These are phyloP conservation scores for Cryptotermes secundus DNA, from an alignment of 1,140 invertebrate genomes.

Conservation along the genomic window DNA sequence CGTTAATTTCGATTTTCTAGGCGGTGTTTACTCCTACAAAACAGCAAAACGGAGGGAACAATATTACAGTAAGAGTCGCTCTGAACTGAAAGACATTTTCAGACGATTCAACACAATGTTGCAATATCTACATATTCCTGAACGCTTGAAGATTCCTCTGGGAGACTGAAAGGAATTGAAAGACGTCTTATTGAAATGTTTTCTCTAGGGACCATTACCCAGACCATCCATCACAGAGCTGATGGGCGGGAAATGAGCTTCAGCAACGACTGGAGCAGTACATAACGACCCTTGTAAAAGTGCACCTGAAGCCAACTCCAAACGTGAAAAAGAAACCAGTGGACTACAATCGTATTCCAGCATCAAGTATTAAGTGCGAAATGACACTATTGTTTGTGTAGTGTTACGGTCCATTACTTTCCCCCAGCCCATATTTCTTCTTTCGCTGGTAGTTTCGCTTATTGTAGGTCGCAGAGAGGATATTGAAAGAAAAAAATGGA, in stretches of 20 bases:
- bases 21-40: background rate
- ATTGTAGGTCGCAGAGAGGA: no score
- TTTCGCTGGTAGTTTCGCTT: no score
- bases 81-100: background rate
- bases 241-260: constrained; percentile 1
- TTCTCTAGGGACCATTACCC: background rate
- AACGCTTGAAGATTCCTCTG: no score
- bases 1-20: no score
- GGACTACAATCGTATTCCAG: no score
- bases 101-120: background rate
- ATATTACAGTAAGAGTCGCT: background rate
- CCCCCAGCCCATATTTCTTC: no score
- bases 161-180: background rate
- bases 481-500: no score
- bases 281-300: background rate
- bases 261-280: background rate
- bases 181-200: constrained; percentile 10
- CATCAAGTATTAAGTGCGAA: no score
- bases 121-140: background rate
- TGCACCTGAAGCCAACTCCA: background rate
- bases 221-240: constrained; percentile 1
- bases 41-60: background rate
- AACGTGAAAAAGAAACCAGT: no score
- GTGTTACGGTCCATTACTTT: no score
- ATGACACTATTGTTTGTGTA: no score